These are phyloP conservation scores for Armadillidium nasatum DNA, from an alignment of 1,140 invertebrate species.

Conservation along the genomic window DNA sequence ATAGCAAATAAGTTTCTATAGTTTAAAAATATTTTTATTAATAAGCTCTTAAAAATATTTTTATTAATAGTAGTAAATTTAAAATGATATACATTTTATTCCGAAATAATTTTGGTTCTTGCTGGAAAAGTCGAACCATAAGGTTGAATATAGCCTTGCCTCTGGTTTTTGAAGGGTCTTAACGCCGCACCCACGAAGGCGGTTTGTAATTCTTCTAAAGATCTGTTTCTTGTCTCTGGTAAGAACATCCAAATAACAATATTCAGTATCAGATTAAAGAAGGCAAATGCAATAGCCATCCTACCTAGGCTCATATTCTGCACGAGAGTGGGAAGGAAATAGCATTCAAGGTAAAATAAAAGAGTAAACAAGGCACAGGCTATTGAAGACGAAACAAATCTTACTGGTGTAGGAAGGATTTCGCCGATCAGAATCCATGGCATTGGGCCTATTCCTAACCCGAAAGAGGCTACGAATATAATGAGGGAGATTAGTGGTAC, in stretches of 20 bases:
- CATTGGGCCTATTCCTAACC: constrained; percentile 24
- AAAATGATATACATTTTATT: too few species aligned
- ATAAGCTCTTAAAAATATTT: too few species aligned
- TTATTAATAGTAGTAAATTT: too few species aligned
- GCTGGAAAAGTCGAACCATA: constrained; percentile 22
- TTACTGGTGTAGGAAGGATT: constrained; percentile 25
- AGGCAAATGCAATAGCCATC: constrained; percentile 8
- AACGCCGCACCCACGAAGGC: constrained; percentile 25
- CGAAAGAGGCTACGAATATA: constrained; percentile 23
- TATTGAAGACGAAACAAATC: constrained; percentile 20
- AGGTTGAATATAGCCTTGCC: constrained; percentile 24
- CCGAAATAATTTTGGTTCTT: too few species aligned
- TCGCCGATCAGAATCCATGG: constrained; percentile 28
- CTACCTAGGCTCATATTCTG: constrained; percentile 6
- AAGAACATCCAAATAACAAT: constrained; percentile 21
- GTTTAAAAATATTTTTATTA: too few species aligned
- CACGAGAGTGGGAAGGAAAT: constrained; percentile 1
- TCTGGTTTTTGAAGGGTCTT: constrained; percentile 15
- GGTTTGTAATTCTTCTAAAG: constrained; percentile 23
- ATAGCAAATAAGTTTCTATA: too few species aligned
- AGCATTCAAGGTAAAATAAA: constrained; percentile 5
- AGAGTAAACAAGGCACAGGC: constrained; percentile 8
- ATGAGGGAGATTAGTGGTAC: constrained; percentile 22
- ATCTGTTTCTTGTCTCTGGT: constrained; percentile 18
- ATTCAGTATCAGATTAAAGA: constrained; percentile 6